Evolutionary conservation across 1,140 invertebrate genomes (phyloP).

Genomic region (Tetraneura akinire): DNA sequence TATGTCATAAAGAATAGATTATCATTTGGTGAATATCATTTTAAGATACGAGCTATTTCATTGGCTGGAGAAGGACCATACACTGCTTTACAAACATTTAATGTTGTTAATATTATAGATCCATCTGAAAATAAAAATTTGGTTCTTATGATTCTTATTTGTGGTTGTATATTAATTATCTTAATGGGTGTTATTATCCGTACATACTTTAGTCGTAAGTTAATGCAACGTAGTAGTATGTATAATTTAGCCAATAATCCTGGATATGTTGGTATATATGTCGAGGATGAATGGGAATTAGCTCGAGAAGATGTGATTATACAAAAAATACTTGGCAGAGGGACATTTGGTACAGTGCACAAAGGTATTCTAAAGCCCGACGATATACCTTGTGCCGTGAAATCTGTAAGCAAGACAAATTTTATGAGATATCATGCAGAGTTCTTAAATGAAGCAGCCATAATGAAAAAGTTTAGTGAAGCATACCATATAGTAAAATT

Average conservation of each 20-base stretch:
- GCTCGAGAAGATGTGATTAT: slow-evolving; percentile 79
- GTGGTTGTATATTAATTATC: slow-evolving; percentile 35
- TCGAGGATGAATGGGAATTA: slow-evolving; percentile 95
- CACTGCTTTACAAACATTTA: slow-evolving; percentile 36
- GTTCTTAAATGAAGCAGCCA: slow-evolving; percentile 91
- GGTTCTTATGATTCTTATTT: slow-evolving; percentile 39
- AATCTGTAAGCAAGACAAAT: slow-evolving; percentile 88
- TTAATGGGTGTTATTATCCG: background rate
- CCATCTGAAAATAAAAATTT: background rate
- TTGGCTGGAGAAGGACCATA: slow-evolving; percentile 53
- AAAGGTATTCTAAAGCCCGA: slow-evolving; percentile 68
- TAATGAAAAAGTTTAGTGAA: slow-evolving; percentile 82
- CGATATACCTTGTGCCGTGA: slow-evolving; percentile 76
- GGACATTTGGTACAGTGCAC: slow-evolving; percentile 94
- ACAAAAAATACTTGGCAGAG: slow-evolving; percentile 82
- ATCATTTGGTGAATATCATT: slow-evolving; percentile 51
- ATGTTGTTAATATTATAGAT: background rate
- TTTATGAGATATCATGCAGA: slow-evolving; percentile 65
- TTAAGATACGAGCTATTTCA: slow-evolving; percentile 53
- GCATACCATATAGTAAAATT: slow-evolving; percentile 92
- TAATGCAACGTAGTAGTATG: slow-evolving; percentile 40
- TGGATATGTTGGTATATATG: slow-evolving; percentile 63
- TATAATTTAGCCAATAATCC: slow-evolving; percentile 55
- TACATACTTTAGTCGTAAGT: slow-evolving; percentile 52
- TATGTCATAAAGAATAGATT: slow-evolving; percentile 40